Conservation (phyloP, 1,140 invertebrate species). For the Drosophila kepulauana region DNA sequence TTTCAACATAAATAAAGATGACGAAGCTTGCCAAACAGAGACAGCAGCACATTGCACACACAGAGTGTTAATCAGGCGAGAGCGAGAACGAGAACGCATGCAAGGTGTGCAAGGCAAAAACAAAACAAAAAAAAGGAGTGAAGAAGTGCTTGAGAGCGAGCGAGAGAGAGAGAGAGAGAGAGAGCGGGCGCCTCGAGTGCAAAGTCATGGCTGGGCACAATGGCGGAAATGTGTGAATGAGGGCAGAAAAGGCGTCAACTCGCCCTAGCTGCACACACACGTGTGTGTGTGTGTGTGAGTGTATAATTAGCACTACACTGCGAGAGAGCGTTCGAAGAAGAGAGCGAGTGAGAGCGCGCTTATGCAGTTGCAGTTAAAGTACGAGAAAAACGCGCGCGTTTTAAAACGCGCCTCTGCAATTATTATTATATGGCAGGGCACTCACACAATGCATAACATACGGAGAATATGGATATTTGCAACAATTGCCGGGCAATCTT, state of each 20-base stretch:
- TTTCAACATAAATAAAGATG: conserved; percentile 79
- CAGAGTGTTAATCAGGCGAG: conserved; percentile 11
- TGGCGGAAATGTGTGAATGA: conserved; percentile 75
- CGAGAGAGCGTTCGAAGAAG: neutral
- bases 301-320: conserved; percentile 68
- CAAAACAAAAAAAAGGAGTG: conserved; percentile 1
- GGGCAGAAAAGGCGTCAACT: conserved; percentile 55
- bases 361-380: neutral
- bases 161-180: too few relatives aligned
- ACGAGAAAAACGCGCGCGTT: conserved; percentile 32
- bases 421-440: conserved; percentile 13
- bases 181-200: conserved; percentile 39
- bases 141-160: conserved; percentile 37
- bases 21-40: conserved; percentile 67
- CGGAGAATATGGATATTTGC: neutral
- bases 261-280: conserved; percentile 8
- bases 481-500: conserved; percentile 58
- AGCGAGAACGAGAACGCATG: conserved; percentile 6
- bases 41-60: neutral
- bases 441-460: too few relatives aligned
- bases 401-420: conserved; percentile 59
- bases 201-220: conserved; percentile 58
- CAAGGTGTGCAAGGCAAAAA: conserved; percentile 13
- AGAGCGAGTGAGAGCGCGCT: conserved; percentile 1
- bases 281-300: conserved; percentile 20